Conservation (phyloP, 1,140 invertebrate genomes). For the Campoletis sonorensis region DNA sequence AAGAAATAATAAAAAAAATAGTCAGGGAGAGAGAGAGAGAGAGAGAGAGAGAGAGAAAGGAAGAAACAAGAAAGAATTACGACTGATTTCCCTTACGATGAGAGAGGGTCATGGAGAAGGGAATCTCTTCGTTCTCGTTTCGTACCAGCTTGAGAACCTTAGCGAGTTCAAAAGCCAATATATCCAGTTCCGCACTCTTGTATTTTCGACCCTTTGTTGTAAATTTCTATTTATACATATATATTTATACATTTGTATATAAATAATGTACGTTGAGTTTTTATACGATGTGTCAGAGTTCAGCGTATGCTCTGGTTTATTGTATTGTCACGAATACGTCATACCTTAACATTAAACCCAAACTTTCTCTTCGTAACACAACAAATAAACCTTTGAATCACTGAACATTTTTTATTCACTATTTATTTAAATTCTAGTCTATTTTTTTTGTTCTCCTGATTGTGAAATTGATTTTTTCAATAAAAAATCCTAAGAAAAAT, state of each 20-base stretch:
- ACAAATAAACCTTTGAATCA: neutral
- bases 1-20: neutral
- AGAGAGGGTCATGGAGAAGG: conserved; percentile 15
- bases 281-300: neutral
- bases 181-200: conserved; percentile 1
- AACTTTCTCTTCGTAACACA: neutral
- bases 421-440: too few relatives aligned
- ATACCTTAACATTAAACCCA: neutral
- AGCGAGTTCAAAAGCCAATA: conserved; percentile 13
- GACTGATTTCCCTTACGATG: neutral
- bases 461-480: too few relatives aligned
- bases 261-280: too few relatives aligned
- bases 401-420: too few relatives aligned
- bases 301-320: neutral
- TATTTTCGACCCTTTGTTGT: neutral
- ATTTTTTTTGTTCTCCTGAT: too few relatives aligned
- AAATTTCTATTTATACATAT: neutral
- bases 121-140: neutral
- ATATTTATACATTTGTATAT: neutral
- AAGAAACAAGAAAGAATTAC: neutral
- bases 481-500: too few relatives aligned
- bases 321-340: conserved; percentile 1
- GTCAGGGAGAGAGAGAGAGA: neutral
- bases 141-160: neutral
- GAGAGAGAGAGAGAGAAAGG: neutral